Base-by-base conservation (phyloP, 1,140 invertebrate genomes). In the Pachypeltis micranthus region DNA sequence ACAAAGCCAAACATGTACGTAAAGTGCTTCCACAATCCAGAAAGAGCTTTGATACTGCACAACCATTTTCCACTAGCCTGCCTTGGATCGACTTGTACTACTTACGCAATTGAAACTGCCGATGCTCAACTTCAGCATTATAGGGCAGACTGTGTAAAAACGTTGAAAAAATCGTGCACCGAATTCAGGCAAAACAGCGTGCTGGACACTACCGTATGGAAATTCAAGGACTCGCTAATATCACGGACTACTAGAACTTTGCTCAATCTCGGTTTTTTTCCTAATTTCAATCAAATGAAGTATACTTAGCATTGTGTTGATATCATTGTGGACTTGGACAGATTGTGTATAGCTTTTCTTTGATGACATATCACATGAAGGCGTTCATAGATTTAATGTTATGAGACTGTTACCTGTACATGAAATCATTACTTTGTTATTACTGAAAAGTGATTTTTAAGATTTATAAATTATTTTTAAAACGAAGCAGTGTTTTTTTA, bases 51-150 rank as follows among this genome's bases (percentile, higher is more conserved):
- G 4, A 91, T 90, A 2, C 78, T 96, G 34, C 91, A 95, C 79
- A 96, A 95, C 75, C 92, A 95, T 75, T 94, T 93, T 70, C 91
- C 92, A 14, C 74, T 96, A 51, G 88, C 90, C 44, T 96, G 92
- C 70, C 74, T 94, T 0, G 88, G 89, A 23, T 84, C 86, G 1
- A 83, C 83, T 1, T 96, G 92, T 73, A 90, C 88, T 19, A 91
- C 88, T 24, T 94, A 90, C 75, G 81, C 89, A 10, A 85, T 96
- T 63, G 83, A 89, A 65, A 56, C 64, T 14, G 89, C 86, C 1
- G 85, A 90, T 66, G 93, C 93, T 4, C 88, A 96, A 66, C 76
- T 96, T 67, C 91, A 96, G 72, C 93, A 97, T 73, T 97, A 96
- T 75, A 81, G 93, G 27, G 88, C 88, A 12, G 90, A 93, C 70